Percentiles rank a stretch among this genome's conserved stretches.
phyloP scores from a whole-genome alignment of 2,888 invertebrate genomes.

The Ormia ochracea region DNA sequence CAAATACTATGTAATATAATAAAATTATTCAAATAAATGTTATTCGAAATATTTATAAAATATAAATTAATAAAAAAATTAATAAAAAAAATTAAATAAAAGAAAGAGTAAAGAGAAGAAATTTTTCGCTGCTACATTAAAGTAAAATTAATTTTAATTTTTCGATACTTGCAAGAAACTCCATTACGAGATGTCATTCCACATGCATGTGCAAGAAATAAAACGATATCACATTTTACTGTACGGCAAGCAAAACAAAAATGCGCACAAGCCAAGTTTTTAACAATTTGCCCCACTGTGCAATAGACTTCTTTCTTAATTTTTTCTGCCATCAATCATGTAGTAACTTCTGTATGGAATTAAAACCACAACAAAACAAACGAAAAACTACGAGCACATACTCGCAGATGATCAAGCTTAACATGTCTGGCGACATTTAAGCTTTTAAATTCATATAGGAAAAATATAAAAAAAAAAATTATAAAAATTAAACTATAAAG shows the following conservation, averaged over 20 bases:
- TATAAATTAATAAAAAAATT: too few species aligned
- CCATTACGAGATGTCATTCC: background rate
- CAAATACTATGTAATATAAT: too few species aligned
- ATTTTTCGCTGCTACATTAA: too few species aligned
- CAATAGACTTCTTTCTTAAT: background rate
- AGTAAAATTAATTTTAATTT: too few species aligned
- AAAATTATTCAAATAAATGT: too few species aligned
- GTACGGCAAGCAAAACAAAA: too few species aligned
- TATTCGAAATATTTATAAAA: too few species aligned
- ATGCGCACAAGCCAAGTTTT: too few species aligned
- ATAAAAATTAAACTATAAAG: background rate
- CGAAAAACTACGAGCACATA: background rate
- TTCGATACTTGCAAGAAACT: background rate
- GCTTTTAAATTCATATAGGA: slow-evolving; percentile 45
- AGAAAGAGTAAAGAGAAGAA: too few species aligned
- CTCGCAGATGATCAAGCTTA: slow-evolving; percentile 38
- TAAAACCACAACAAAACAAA: background rate
- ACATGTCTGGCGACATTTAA: slow-evolving; percentile 54
- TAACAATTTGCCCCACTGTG: background rate
- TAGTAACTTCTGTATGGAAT: slow-evolving; percentile 20
- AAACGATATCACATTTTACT: too few species aligned
- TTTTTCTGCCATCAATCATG: slow-evolving; percentile 17
- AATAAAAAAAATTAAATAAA: too few species aligned
- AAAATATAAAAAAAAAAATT: background rate
- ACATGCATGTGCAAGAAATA: too few species aligned